These are phyloP conservation scores for Stichodactyla helianthus DNA, from an alignment of 64 coral and sea anemone genomes.

Conservation along the genomic window DNA sequence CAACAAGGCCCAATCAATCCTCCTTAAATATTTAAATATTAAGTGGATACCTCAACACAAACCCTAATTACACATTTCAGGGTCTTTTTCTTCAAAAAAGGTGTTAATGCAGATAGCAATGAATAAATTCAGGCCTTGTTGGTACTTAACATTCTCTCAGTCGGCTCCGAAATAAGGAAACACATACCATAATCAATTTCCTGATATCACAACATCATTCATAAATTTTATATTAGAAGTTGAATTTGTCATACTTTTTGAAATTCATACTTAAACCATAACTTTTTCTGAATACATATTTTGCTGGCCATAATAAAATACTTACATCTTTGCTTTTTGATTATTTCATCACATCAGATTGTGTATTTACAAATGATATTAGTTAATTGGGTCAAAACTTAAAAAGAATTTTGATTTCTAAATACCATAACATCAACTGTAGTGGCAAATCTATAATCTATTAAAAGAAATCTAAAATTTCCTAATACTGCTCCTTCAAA, in stretches of 20 bases:
- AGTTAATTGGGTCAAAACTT: background rate
- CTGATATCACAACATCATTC: background rate
- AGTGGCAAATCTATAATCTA: too few species aligned
- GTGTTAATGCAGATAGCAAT: too few species aligned
- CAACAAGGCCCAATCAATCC: too few species aligned
- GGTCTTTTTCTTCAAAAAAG: too few species aligned
- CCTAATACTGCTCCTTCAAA: background rate
- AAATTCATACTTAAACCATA: background rate
- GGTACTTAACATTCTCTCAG: too few species aligned
- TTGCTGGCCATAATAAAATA: background rate
- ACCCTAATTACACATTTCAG: too few species aligned
- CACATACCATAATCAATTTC: too few species aligned
- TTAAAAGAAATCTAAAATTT: too few species aligned
- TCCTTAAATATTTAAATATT: too few species aligned
- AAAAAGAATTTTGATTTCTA: background rate
- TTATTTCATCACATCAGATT: constrained; percentile 3
- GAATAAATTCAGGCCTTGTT: too few species aligned
- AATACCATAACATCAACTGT: background rate
- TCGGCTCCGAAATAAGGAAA: too few species aligned
- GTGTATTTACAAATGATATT: background rate
- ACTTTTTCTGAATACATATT: background rate
- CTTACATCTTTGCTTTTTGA: background rate
- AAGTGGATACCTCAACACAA: too few species aligned
- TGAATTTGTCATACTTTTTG: background rate
- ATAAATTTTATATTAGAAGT: background rate